These are phyloP conservation scores for Phylloscopus collybita DNA, from an alignment of 2,797 vertebrate genomes.

Conservation along the genomic window DNA sequence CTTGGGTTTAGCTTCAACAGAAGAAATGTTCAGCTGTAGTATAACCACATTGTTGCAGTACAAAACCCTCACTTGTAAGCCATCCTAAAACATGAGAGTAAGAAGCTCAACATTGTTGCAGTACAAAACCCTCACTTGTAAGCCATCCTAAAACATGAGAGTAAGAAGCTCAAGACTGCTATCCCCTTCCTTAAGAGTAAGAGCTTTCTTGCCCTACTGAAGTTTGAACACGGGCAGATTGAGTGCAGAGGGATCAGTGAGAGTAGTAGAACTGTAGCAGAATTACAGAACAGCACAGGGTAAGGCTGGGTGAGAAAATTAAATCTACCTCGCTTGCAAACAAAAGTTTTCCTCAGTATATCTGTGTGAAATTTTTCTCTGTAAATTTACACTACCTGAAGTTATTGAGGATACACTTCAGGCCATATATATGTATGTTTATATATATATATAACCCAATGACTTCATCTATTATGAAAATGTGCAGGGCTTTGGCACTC, in stretches of 20 bases:
- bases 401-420: background rate
- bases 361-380: background rate
- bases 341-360: background rate
- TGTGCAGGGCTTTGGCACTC: background rate
- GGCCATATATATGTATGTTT: background rate
- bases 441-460: background rate
- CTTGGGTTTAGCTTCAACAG: background rate
- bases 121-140: background rate
- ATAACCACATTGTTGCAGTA: background rate
- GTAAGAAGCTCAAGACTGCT: background rate
- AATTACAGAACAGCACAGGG: background rate
- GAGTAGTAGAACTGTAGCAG: accelerated
- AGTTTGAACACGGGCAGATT: background rate
- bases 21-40: background rate
- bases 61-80: background rate
- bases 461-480: background rate
- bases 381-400: background rate
- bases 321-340: background rate
- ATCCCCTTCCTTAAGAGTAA: background rate
- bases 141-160: background rate
- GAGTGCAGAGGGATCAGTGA: background rate
- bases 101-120: background rate
- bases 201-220: background rate
- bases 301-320: background rate
- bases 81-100: background rate